Percentiles rank a stretch among this genome's conserved stretches.
Conservation (phyloP, 2,888 invertebrate genomes). For the Conus canariensis region DNA sequence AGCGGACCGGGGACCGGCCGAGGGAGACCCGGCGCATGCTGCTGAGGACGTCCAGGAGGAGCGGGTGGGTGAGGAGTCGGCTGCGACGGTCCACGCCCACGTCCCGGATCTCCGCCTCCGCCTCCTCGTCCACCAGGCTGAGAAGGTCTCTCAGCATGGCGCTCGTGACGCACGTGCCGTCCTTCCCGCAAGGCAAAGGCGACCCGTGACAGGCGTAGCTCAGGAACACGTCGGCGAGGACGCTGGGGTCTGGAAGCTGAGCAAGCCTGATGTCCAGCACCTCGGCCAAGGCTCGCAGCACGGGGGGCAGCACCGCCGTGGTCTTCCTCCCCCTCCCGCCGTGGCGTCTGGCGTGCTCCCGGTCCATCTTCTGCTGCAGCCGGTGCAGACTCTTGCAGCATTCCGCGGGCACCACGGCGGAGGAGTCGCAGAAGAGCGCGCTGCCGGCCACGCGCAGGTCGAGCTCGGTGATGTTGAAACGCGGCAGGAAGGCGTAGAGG, state of each 20-base stretch:
- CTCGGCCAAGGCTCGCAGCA: constrained; percentile 27
- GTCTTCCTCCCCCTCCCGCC: background rate
- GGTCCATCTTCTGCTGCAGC: constrained; percentile 74
- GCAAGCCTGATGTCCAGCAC: constrained; percentile 33
- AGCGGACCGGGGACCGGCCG: constrained; percentile 61
- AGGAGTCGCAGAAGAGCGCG: constrained; percentile 76
- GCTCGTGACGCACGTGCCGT: constrained; percentile 59
- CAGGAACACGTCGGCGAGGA: constrained; percentile 89
- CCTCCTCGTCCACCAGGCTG: constrained; percentile 59
- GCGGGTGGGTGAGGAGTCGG: constrained; percentile 88
- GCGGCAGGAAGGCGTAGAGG: constrained; percentile 86
- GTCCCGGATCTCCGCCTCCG: constrained; percentile 48
- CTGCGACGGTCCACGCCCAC: constrained; percentile 81
- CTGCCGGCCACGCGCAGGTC: constrained; percentile 79
- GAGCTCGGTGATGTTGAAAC: constrained; percentile 84
- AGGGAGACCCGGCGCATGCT: constrained; percentile 57
- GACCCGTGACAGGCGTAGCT: constrained; percentile 92
- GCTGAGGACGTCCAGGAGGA: constrained; percentile 87
- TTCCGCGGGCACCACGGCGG: background rate
- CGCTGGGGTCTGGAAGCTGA: constrained; percentile 82
- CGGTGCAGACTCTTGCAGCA: constrained; percentile 81
- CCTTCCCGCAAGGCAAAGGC: constrained; percentile 86
- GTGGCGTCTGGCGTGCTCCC: background rate
- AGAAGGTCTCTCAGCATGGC: constrained; percentile 61
- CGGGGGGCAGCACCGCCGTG: background rate